phyloP scores from a whole-genome alignment of 2,888 invertebrate genomes.

The Netelia virgata region DNA sequence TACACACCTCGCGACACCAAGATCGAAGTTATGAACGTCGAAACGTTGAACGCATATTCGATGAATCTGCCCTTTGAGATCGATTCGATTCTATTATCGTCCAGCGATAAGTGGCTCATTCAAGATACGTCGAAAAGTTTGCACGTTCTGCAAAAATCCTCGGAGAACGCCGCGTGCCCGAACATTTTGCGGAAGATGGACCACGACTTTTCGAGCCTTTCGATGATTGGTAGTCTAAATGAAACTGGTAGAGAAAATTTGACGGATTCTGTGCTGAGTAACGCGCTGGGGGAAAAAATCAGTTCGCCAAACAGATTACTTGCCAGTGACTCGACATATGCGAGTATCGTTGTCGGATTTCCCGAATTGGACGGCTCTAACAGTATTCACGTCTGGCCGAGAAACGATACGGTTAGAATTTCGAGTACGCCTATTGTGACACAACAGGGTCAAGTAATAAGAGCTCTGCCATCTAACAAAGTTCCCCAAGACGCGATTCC shows the following conservation, averaged over 20 bases:
- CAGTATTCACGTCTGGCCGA: slow-evolving; percentile 83
- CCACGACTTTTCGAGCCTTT: slow-evolving; percentile 63
- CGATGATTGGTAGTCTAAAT: slow-evolving; percentile 72
- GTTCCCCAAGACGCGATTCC: slow-evolving; percentile 75
- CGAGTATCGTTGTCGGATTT: slow-evolving; percentile 85
- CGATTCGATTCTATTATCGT: slow-evolving; percentile 78
- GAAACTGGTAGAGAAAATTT: slow-evolving; percentile 70
- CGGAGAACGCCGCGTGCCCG: slow-evolving; percentile 77
- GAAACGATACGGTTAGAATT: slow-evolving; percentile 71
- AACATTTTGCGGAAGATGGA: slow-evolving; percentile 78
- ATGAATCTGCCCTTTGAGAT: slow-evolving; percentile 82
- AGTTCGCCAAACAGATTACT: slow-evolving; percentile 85
- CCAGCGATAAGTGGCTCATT: slow-evolving; percentile 82
- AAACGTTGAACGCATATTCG: slow-evolving; percentile 76
- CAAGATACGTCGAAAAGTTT: slow-evolving; percentile 78
- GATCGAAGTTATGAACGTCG: slow-evolving; percentile 82
- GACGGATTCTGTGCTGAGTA: slow-evolving; percentile 77
- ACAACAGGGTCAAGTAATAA: slow-evolving; percentile 79
- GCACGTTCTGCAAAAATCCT: slow-evolving; percentile 77
- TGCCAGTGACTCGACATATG: slow-evolving; percentile 83
- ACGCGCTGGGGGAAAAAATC: slow-evolving; percentile 83
- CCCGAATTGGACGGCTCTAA: slow-evolving; percentile 84
- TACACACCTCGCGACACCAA: slow-evolving; percentile 76
- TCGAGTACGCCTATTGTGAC: slow-evolving; percentile 75
- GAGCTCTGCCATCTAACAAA: slow-evolving; percentile 75